phyloP scores from a whole-genome alignment of 2,797 vertebrate genomes.

The Vipera latastei region DNA sequence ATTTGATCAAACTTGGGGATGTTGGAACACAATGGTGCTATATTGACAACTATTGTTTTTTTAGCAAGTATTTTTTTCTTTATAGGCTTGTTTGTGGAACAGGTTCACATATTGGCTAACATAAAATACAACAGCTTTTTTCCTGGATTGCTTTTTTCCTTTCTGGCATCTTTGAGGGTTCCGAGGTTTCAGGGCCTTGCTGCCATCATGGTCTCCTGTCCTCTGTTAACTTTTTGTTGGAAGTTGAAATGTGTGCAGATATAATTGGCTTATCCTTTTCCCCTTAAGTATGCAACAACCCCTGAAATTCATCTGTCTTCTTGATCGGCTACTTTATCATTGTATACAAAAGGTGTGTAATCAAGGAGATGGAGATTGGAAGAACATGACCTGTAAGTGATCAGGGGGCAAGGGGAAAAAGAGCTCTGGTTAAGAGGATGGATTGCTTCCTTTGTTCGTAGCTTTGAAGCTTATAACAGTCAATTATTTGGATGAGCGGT shows the following conservation, averaged over 20 bases:
- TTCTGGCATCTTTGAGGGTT: background rate
- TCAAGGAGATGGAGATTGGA: slow-evolving; percentile 12
- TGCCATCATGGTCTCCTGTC: background rate
- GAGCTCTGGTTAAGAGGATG: slow-evolving; percentile 8
- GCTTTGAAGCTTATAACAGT: slow-evolving; percentile 17
- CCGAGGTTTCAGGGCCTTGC: background rate
- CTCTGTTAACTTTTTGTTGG: background rate
- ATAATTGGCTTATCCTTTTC: background rate
- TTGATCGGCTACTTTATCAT: slow-evolving; percentile 18
- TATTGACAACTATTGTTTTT: background rate
- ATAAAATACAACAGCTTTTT: background rate
- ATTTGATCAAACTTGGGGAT: background rate
- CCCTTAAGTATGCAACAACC: background rate
- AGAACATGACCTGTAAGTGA: slow-evolving; percentile 25
- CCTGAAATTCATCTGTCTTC: slow-evolving; percentile 7
- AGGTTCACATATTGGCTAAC: background rate
- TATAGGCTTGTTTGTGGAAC: background rate
- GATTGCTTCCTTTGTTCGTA: slow-evolving; percentile 21
- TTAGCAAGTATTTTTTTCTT: background rate
- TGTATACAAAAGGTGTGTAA: background rate
- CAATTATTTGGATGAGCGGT: slow-evolving; percentile 34
- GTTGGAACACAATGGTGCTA: background rate
- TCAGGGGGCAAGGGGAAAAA: slow-evolving; percentile 3
- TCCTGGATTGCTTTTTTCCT: background rate
- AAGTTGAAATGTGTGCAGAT: background rate